Evolutionary conservation across 2,113 vertebrate species (phyloP), one percentile per base, ranked within the genome.

Genomic region (Scytalopus superciliaris): DNA sequence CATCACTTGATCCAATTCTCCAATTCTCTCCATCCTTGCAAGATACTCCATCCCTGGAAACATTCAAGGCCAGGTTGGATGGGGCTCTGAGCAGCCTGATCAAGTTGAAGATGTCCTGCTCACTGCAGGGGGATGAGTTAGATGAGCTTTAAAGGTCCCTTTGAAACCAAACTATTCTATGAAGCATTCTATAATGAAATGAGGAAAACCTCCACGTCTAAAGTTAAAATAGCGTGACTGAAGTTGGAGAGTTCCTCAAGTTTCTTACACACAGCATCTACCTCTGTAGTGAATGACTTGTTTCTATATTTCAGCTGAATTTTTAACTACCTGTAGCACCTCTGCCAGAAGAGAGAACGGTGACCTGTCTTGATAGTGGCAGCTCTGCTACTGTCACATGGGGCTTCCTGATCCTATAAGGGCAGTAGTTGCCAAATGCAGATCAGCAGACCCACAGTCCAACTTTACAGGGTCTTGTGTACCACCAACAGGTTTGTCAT

Each of bases 391-490:
- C 27, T 84, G 62, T 52, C 69, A 60, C 52, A 21, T 0, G 2
- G 15, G 45, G 23, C 40, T 64, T n/a, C 14, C 45, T 1, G 5
- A 72, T 37, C 12, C 24, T 42, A 7, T 40, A 21, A 76, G 79
- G 30, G 12, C 45, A 57, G 50, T 10, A 14, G 12, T 37, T 73
- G 37, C 39, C 77, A 53, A 62, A 44, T 9, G 25, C 4, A 33
- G n/a, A 44, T 24, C 63, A 42, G 18, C 37, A 69, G 75, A 70
- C 15, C 19, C 3, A 1, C 66, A 68, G 37, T 64, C 40, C 60
- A 37, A 44, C 7, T 56, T 69, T 12, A 33, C 0, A 0, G 17
- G 1, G 1, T 37, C 37, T 76, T 56, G 31, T 11, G 23, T 50
- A 16, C 44, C 45, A 31, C 53, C 37, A 49, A 23, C 3, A 53